A percentile compares a stretch with the other conserved stretches of the same genome.
Conservation (phyloP, 1,140 invertebrate species). For the Pantala flavescens region DNA sequence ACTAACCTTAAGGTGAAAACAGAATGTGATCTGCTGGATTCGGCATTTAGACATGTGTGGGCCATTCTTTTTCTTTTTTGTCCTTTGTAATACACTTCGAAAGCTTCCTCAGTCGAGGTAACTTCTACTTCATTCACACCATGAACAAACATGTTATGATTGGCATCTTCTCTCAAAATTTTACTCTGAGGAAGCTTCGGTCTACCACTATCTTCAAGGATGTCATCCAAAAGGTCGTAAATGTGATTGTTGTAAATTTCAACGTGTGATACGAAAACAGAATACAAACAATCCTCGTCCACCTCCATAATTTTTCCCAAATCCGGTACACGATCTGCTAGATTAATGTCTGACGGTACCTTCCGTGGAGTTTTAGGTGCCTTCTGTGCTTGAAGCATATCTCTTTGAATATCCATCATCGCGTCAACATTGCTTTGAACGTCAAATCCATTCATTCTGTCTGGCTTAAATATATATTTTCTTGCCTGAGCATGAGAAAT, state of each 20-base stretch:
- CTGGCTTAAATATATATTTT: conserved; percentile 83
- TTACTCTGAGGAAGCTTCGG: conserved; percentile 47
- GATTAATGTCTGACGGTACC: not conserved
- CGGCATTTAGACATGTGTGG: conserved; percentile 78
- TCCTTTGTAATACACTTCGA: conserved; percentile 70
- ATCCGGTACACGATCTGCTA: conserved; percentile 37
- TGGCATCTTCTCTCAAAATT: conserved; percentile 63
- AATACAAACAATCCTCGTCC: conserved; percentile 70
- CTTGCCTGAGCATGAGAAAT: conserved; percentile 49
- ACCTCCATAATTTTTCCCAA: conserved; percentile 50
- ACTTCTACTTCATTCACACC: conserved; percentile 84
- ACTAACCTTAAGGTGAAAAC: conserved; percentile 83
- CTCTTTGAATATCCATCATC: conserved; percentile 59
- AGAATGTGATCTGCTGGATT: conserved; percentile 87
- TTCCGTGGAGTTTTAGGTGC: not conserved
- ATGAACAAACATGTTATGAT: conserved; percentile 83
- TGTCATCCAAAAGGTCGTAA: conserved; percentile 83
- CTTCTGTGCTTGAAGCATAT: conserved; percentile 25
- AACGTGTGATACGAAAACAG: conserved; percentile 92
- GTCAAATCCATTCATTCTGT: conserved; percentile 89
- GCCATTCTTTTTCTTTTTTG: conserved; percentile 77
- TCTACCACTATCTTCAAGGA: conserved; percentile 30
- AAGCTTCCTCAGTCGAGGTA: conserved; percentile 77
- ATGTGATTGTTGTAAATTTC: conserved; percentile 98
- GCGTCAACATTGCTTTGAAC: conserved; percentile 80